Conservation (phyloP, 2,888 invertebrate species). For the Labia minor region DNA sequence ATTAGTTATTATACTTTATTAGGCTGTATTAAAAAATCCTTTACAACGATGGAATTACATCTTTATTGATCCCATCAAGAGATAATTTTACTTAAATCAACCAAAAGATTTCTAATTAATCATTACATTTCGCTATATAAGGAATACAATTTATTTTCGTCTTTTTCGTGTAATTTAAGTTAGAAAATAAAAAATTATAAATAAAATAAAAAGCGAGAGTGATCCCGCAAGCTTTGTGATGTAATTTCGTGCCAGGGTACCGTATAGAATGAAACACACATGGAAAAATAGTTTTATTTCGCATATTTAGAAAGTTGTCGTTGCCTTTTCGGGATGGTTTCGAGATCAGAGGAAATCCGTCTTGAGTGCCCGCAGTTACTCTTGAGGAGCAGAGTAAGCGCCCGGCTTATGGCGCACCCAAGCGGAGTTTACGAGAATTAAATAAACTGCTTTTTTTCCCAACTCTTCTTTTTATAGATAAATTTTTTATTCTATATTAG, state of each 20-base stretch:
- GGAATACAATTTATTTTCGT: neutral
- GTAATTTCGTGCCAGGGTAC: neutral
- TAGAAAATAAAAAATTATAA: too few relatives aligned
- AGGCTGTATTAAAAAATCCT: neutral
- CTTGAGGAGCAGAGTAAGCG: neutral
- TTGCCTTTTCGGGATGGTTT: constrained; percentile 2
- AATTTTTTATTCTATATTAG: too few relatives aligned
- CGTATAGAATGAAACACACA: constrained; percentile 8
- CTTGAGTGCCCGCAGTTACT: neutral
- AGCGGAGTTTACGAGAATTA: too few relatives aligned
- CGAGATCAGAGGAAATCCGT: neutral
- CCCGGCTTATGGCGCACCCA: neutral
- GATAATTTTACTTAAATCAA: neutral
- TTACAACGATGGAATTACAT: neutral
- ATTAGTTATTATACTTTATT: neutral
- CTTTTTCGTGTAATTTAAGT: neutral
- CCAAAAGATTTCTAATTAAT: neutral
- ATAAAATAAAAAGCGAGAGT: constrained; percentile 2
- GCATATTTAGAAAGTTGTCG: constrained; percentile 5
- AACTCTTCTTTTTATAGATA: too few relatives aligned
- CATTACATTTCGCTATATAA: neutral
- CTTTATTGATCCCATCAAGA: neutral
- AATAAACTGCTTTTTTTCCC: too few relatives aligned
- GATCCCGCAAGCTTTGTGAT: constrained; percentile 13
- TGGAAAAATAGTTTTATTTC: neutral